Evolutionary conservation across 2,888 invertebrate genomes (phyloP).

Genomic region (Caenorhabditis wallacei): DNA sequence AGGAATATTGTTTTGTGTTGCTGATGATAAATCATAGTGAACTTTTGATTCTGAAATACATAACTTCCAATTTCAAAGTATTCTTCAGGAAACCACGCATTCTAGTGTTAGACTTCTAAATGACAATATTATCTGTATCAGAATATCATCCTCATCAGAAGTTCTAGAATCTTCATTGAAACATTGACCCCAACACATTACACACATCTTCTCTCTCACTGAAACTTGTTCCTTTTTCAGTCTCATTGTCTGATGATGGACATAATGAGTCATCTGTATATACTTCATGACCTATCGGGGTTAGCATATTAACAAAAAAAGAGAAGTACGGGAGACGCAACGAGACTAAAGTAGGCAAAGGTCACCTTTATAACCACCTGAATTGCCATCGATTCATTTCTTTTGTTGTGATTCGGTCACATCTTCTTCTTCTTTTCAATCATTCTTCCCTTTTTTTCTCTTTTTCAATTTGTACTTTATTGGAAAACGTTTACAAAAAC

Average conservation of each 20-base stretch:
- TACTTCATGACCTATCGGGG: conserved; percentile 18
- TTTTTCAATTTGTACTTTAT: too few species aligned
- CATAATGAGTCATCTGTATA: conserved; percentile 11
- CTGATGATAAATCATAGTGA: too few species aligned
- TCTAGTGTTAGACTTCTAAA: too few species aligned
- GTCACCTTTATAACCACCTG: conserved; percentile 29
- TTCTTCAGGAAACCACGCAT: too few species aligned
- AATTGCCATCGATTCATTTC: conserved; percentile 54
- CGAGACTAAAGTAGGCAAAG: conserved; percentile 50
- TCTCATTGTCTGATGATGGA: neutral
- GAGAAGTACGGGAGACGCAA: conserved; percentile 44
- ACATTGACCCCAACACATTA: neutral
- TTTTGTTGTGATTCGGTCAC: conserved; percentile 40
- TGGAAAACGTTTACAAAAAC: too few species aligned
- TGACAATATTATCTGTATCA: too few species aligned
- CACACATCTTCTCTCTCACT: neutral
- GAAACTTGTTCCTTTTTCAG: conserved; percentile 25
- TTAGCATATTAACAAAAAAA: conserved; percentile 56
- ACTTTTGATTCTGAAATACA: too few species aligned
- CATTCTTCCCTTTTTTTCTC: neutral
- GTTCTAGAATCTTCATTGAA: too few species aligned
- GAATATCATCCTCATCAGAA: too few species aligned
- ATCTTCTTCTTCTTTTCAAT: neutral
- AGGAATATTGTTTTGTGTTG: too few species aligned
- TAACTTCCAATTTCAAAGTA: too few species aligned